A percentile compares a stretch with the other conserved stretches of the same genome.
Evolutionary conservation across 92 coral and sea anemone species (phyloP).

Genomic region (Phymanthus crucifer): DNA sequence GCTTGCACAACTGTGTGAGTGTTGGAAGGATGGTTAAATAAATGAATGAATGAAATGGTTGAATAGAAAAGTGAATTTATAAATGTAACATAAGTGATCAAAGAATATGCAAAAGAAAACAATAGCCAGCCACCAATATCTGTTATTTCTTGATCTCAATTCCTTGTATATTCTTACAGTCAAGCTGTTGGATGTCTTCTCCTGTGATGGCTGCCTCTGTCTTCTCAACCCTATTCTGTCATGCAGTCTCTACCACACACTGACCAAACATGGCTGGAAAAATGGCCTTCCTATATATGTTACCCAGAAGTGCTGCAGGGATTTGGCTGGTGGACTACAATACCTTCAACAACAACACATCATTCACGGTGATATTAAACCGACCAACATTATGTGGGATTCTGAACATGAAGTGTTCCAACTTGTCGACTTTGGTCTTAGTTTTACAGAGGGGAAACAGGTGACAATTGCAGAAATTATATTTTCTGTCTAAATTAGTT

Average conservation of each 20-base stretch:
- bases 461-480: not conserved
- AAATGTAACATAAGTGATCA: too few species aligned
- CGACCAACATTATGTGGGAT: conserved; percentile 89
- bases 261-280: conserved; percentile 51
- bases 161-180: conserved; percentile 39
- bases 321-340: conserved; percentile 58
- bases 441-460: conserved; percentile 66
- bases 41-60: too few species aligned
- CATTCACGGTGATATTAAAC: conserved; percentile 88
- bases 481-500: not conserved
- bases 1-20: too few species aligned
- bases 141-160: not conserved
- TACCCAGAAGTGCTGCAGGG: conserved; percentile 62
- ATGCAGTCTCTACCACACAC: conserved; percentile 60
- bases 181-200: conserved; percentile 59
- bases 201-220: conserved; percentile 51
- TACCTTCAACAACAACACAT: conserved; percentile 51
- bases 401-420: conserved; percentile 65
- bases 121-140: too few species aligned
- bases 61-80: too few species aligned
- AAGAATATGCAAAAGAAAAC: too few species aligned
- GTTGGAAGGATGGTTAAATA: too few species aligned
- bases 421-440: conserved; percentile 85
- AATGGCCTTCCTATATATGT: conserved; percentile 71
- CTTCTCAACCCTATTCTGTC: conserved; percentile 56